Evolutionary conservation across 1,140 invertebrate species (phyloP).

Genomic region (Drosophila sproati): DNA sequence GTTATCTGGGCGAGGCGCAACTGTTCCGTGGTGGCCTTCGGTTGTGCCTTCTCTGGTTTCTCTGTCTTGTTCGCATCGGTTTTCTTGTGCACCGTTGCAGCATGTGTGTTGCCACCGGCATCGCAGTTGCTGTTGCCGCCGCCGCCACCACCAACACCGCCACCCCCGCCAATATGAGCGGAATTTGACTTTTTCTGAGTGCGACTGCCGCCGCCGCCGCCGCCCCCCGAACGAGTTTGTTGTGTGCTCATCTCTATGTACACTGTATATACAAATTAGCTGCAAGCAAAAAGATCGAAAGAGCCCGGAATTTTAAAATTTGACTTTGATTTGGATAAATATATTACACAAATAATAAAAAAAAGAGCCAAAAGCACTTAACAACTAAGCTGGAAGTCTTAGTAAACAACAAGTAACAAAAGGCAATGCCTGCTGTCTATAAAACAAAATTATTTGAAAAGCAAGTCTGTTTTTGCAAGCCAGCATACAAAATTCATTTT

Average conservation of each 20-base stretch:
- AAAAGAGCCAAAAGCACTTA: slow-evolving; percentile 10
- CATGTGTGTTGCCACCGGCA: slow-evolving; percentile 56
- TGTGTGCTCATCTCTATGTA: slow-evolving; percentile 85
- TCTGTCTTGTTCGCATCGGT: slow-evolving; percentile 83
- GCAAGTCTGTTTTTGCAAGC: no score
- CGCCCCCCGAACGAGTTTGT: slow-evolving; percentile 83
- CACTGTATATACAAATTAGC: slow-evolving; percentile 85
- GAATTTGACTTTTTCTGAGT: slow-evolving; percentile 84
- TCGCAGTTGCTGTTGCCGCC: slow-evolving; percentile 55
- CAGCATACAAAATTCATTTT: not conserved
- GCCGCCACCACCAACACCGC: slow-evolving; percentile 54
- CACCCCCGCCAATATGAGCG: slow-evolving; percentile 52
- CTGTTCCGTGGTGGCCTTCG: slow-evolving; percentile 86
- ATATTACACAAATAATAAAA: slow-evolving; percentile 40
- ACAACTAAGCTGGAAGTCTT: slow-evolving; percentile 37
- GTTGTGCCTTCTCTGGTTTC: slow-evolving; percentile 82
- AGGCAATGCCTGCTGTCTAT: slow-evolving; percentile 30
- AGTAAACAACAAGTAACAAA: not conserved
- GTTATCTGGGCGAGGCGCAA: slow-evolving; percentile 90
- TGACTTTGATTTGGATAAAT: slow-evolving; percentile 35
- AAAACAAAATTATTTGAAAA: not conserved
- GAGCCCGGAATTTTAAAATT: slow-evolving; percentile 7
- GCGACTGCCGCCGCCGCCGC: slow-evolving; percentile 62
- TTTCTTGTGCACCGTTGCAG: slow-evolving; percentile 69
- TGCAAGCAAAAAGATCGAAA: slow-evolving; percentile 24